Evolutionary conservation across 2,797 vertebrate genomes (phyloP).

Genomic region (Acanthis flammea): DNA sequence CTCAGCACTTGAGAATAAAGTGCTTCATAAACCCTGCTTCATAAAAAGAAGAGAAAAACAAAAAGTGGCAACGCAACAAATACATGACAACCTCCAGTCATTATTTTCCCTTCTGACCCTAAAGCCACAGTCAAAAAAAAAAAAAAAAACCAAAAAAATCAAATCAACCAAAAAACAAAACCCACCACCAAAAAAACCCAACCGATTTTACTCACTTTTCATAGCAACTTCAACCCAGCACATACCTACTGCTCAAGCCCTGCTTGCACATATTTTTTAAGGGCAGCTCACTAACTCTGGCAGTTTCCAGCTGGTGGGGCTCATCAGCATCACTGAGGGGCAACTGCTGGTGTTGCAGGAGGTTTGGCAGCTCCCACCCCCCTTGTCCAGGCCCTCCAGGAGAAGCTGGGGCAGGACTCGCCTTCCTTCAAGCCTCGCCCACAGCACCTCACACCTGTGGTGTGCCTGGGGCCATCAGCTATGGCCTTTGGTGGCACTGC

Average conservation of each 20-base stretch:
- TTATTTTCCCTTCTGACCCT: not conserved
- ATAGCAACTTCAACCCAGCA: rapidly evolving
- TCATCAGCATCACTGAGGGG: not conserved
- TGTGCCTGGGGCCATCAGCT: rapidly evolving
- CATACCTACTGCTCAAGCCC: rapidly evolving
- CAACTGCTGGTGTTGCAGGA: not conserved
- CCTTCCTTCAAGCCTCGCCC: not conserved
- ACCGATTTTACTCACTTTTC: rapidly evolving
- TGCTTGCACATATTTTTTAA: rapidly evolving
- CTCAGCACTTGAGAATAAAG: not conserved
- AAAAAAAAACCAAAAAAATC: not conserved
- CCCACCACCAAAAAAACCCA: not conserved
- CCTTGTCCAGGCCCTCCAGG: too few species aligned
- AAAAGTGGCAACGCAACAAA: rapidly evolving
- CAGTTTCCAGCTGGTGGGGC: not conserved
- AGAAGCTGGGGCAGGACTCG: not conserved
- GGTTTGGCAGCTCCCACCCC: rapidly evolving
- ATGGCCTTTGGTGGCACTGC: rapidly evolving
- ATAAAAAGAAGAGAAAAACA: not conserved
- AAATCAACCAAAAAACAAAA: not conserved
- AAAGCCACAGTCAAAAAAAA: rapidly evolving
- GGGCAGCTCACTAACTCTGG: not conserved
- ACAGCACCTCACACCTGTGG: rapidly evolving
- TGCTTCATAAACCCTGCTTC: not conserved
- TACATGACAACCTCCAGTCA: rapidly evolving